Percentiles rank a stretch among this genome's conserved stretches.
Evolutionary conservation across 2,888 invertebrate genomes (phyloP).

Genomic region (Oscheius sp.): DNA sequence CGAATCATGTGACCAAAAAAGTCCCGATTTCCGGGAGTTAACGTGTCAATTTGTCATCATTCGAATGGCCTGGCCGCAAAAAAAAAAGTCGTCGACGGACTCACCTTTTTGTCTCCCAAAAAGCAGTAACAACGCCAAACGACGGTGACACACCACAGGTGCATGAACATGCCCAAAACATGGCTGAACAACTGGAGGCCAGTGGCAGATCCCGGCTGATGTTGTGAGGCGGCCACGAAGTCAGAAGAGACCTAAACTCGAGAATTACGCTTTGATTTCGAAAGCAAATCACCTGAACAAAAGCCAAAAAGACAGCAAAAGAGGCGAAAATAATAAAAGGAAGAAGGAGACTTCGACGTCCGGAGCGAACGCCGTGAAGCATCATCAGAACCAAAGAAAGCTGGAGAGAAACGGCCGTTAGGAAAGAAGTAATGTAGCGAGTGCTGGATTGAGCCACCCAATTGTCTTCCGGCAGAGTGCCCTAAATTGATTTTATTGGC

Average conservation of each 20-base stretch:
- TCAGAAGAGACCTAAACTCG: conserved; percentile 49
- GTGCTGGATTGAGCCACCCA: conserved; percentile 35
- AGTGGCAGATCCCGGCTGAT: conserved; percentile 29
- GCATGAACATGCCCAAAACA: conserved; percentile 64
- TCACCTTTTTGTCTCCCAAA: conserved; percentile 69
- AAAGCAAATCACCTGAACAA: conserved; percentile 44
- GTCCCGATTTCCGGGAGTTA: background rate
- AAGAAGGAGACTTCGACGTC: conserved; percentile 59
- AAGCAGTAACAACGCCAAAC: conserved; percentile 69
- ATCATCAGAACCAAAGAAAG: conserved; percentile 59
- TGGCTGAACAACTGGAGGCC: conserved; percentile 43
- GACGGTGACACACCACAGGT: conserved; percentile 67
- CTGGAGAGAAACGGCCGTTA: conserved; percentile 54
- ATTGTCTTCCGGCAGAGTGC: conserved; percentile 23
- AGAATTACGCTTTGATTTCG: background rate
- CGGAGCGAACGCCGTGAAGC: conserved; percentile 64
- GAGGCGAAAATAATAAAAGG: conserved; percentile 67
- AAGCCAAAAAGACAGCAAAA: conserved; percentile 51
- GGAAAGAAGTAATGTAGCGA: conserved; percentile 49
- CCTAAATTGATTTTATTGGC: background rate
- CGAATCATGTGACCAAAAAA: background rate
- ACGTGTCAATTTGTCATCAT: no score
- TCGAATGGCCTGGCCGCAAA: no score
- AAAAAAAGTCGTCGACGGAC: conserved; percentile 18
- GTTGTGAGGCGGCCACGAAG: conserved; percentile 45